Conservation (phyloP, 2,113 vertebrate species). For the Halcyon senegalensis region DNA sequence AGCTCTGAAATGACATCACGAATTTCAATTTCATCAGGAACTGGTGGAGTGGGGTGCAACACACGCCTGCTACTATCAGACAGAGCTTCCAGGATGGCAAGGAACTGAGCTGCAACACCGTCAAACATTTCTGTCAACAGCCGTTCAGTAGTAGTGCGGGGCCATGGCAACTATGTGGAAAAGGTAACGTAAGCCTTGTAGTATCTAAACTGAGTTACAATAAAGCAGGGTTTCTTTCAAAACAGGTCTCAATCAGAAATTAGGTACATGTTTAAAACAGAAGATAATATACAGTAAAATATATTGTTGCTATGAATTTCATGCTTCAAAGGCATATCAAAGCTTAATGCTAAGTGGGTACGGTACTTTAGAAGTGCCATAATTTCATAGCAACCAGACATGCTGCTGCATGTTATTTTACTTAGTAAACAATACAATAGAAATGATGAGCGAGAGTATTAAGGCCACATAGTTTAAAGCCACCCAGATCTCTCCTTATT, state of each 20-base stretch:
- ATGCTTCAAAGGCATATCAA: neutral
- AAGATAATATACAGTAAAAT: neutral
- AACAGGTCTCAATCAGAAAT: neutral
- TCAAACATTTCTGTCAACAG: conserved; percentile 87
- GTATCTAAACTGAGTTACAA: neutral
- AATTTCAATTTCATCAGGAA: conserved; percentile 79
- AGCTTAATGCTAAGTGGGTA: neutral
- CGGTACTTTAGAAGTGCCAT: neutral
- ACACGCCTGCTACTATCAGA: conserved; percentile 76
- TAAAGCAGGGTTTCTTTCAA: neutral
- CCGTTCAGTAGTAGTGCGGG: conserved; percentile 79
- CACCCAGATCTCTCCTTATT: neutral
- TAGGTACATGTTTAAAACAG: neutral
- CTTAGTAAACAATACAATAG: neutral
- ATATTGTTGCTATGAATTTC: neutral
- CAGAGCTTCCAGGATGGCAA: conserved; percentile 88
- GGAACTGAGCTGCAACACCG: conserved; percentile 80
- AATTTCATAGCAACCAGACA: neutral
- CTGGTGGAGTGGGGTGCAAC: conserved; percentile 69
- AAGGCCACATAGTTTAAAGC: neutral
- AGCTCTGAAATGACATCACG: conserved; percentile 85
- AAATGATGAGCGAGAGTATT: neutral
- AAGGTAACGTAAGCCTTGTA: neutral
- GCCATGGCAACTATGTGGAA: conserved; percentile 79
- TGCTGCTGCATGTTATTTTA: neutral